Evolutionary conservation across 2,888 invertebrate species (phyloP).

Genomic region (Idaea aversata): DNA sequence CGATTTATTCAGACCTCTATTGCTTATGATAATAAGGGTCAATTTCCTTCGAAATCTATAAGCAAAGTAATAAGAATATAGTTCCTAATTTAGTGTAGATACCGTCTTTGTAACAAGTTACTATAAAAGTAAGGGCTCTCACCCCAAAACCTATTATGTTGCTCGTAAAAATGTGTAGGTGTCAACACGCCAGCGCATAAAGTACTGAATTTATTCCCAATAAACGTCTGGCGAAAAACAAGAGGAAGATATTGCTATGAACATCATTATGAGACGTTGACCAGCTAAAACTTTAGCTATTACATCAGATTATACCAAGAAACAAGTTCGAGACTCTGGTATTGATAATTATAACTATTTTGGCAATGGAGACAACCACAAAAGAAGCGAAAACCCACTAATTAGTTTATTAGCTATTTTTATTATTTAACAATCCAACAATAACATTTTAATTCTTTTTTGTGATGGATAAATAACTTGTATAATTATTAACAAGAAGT

Average conservation of each 20-base stretch:
- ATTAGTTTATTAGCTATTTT: no score
- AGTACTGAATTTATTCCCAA: conserved; percentile 59
- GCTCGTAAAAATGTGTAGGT: conserved; percentile 55
- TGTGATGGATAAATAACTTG: no score
- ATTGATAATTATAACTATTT: no score
- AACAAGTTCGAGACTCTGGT: not conserved
- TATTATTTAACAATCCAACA: no score
- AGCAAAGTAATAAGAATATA: conserved; percentile 24
- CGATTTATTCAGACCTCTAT: not conserved
- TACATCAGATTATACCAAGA: not conserved
- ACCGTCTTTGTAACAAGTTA: conserved; percentile 38
- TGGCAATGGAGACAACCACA: no score
- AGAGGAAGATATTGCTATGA: conserved; percentile 31
- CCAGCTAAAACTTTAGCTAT: not conserved
- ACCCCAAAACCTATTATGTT: conserved; percentile 41
- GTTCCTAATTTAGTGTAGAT: conserved; percentile 38
- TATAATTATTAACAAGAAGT: no score
- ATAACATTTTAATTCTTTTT: no score
- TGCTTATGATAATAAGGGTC: conserved; percentile 1
- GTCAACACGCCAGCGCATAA: conserved; percentile 54
- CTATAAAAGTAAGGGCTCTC: conserved; percentile 47
- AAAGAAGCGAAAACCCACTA: no score
- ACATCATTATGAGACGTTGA: not conserved
- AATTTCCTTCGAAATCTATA: conserved; percentile 4
- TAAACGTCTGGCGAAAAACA: conserved; percentile 42